phyloP scores from a whole-genome alignment of 2,797 vertebrate species.

The Vultur gryphus region DNA sequence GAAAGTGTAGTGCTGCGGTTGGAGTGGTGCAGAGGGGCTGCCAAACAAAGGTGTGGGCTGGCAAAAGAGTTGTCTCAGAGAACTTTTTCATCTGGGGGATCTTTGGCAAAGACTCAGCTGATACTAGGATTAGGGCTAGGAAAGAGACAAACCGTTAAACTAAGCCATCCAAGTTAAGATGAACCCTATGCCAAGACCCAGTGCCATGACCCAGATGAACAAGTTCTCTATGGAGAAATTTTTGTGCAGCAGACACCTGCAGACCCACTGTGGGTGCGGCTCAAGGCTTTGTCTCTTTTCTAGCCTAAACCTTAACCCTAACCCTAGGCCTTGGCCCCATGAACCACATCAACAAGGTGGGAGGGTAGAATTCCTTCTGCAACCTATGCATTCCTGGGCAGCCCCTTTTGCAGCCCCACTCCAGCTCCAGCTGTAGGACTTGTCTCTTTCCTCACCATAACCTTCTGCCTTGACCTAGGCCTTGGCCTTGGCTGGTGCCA shows the following conservation, averaged over 20 bases:
- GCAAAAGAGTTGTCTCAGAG: not conserved
- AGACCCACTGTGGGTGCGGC: not conserved
- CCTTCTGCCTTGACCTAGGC: not conserved
- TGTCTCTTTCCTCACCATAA: not conserved
- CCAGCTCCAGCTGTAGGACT: not conserved
- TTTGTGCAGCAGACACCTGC: not conserved
- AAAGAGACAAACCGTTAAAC: not conserved
- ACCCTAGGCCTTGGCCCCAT: not conserved
- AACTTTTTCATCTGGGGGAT: not conserved
- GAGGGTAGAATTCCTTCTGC: not conserved
- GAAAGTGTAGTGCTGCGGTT: fast-evolving
- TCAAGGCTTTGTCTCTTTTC: not conserved
- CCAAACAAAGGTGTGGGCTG: not conserved
- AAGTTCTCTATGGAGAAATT: not conserved
- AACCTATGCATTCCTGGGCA: not conserved
- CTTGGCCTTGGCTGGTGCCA: not conserved
- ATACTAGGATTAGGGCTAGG: not conserved
- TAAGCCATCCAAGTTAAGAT: not conserved
- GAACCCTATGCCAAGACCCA: not conserved
- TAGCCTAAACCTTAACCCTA: not conserved
- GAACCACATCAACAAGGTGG: not conserved
- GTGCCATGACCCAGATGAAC: not conserved
- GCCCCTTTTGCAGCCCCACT: not conserved
- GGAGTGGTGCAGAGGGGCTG: not conserved
- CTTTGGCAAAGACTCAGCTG: not conserved